Percentiles rank a stretch among this genome's conserved stretches.
Conservation (phyloP, 2,888 invertebrate genomes). For the Chaetogeoica ovagalla region DNA sequence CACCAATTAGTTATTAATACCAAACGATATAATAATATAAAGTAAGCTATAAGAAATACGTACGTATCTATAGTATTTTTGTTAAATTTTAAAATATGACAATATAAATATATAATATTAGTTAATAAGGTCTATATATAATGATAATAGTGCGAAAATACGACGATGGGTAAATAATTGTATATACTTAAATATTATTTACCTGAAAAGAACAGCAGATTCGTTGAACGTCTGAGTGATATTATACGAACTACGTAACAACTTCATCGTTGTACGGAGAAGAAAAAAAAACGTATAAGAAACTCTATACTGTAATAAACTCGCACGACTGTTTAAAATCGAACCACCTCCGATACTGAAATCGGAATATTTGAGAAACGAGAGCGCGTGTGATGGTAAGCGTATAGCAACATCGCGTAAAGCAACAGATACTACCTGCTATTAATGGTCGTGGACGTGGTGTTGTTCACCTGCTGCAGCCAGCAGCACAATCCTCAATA, state of each 20-base stretch:
- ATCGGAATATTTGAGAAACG: not conserved
- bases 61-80: too few species aligned
- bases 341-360: conserved; percentile 23
- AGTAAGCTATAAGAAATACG: too few species aligned
- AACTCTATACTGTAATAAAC: conserved; percentile 1
- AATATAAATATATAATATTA: too few species aligned
- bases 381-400: not conserved
- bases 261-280: conserved; percentile 35
- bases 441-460: not conserved
- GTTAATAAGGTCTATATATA: too few species aligned
- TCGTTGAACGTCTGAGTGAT: not conserved
- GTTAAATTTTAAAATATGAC: too few species aligned
- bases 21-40: too few species aligned
- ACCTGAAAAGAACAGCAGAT: conserved; percentile 26
- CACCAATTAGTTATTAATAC: too few species aligned
- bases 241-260: conserved; percentile 5
- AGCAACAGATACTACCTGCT: conserved; percentile 31
- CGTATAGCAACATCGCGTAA: not conserved
- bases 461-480: conserved; percentile 7
- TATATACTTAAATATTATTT: not conserved
- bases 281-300: not conserved
- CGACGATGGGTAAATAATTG: too few species aligned
- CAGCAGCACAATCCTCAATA: not conserved
- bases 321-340: conserved; percentile 16
- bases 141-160: too few species aligned